Base-by-base conservation (phyloP, 2,888 invertebrate genomes). In the Coelinius sp. region DNA sequence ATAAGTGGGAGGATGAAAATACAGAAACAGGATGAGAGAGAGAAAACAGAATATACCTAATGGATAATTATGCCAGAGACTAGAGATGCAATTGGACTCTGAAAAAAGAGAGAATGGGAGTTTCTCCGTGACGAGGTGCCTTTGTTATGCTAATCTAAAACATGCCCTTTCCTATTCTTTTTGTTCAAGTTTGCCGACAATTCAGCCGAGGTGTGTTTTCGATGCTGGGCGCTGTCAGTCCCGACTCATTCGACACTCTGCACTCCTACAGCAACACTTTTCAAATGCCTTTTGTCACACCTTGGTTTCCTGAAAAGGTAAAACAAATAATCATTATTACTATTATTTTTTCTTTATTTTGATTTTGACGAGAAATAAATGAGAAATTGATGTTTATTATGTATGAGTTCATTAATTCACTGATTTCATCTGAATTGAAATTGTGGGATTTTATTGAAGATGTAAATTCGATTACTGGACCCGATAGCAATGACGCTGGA, bases 181-280 rank as follows among this genome's bases (percentile, higher is more conserved):
- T 62, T 75, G 76, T 86, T 86, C 31, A 84, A 97, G 97, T 97
- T 85, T 97, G 97, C 89, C 94, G 93, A 88, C 96, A 96, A 88
- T 96, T 97, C 88, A 94, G 94, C 56, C 91, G 95, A 76, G 97
- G 97, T 49, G 96, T 97, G 68, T 95, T 93, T 84, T 94, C 96
- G 0, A 95, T 97, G 94, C 89, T 97, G 79, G 96, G 96, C 6
- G 96, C 96, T 8, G 96, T 97, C 53, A 95, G 95, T 67, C 95
- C 96, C 44, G 96, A 96, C 85, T 96, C 96, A n/a, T 97, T 97
- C 87, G 96, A 97, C 89, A 97, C 96, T 4, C 91, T 97, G 66
- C 96, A 97, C 88, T 97, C 97, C 20, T 97, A 97, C 89, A 95
- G 95, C 84, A 97, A 97, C 88, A 96, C 97, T 65, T 97, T 97